A percentile compares a stretch with the other conserved stretches of the same genome.
Evolutionary conservation across 1,140 invertebrate species (phyloP).

Genomic region (Calliopsis andreniformis): DNA sequence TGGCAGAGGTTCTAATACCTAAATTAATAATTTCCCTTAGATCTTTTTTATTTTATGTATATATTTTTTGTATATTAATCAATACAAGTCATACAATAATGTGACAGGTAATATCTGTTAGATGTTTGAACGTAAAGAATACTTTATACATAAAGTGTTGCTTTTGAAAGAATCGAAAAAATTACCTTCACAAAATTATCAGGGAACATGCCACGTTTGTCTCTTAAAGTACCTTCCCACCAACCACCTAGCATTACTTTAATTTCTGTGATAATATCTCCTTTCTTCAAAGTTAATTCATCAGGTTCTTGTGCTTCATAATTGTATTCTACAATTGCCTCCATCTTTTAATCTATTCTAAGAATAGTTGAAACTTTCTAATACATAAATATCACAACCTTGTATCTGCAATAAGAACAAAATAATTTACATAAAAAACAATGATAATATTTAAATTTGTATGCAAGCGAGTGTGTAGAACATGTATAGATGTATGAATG

Average conservation of each 20-base stretch:
- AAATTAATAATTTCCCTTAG: not conserved
- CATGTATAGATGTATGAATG: not conserved
- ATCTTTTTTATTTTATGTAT: not conserved
- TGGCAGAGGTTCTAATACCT: constrained; percentile 46
- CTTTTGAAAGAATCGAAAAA: not conserved
- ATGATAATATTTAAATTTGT: not conserved
- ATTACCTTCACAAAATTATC: constrained; percentile 95
- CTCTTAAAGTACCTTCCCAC: constrained; percentile 97
- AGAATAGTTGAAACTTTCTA: constrained; percentile 21
- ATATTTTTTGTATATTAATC: too few species aligned
- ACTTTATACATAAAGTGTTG: too few species aligned
- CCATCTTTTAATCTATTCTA: constrained; percentile 76
- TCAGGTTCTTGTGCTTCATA: constrained; percentile 91
- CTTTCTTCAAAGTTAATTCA: constrained; percentile 93
- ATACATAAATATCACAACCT: constrained; percentile 36
- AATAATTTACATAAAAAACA: not conserved
- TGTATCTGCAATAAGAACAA: constrained; percentile 26
- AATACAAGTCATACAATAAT: too few species aligned
- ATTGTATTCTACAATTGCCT: constrained; percentile 91
- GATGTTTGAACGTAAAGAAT: too few species aligned
- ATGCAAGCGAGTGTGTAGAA: not conserved
- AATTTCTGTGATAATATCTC: constrained; percentile 93
- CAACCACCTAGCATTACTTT: constrained; percentile 94
- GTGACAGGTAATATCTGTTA: too few species aligned
- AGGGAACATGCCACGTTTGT: constrained; percentile 97